phyloP scores from a whole-genome alignment of 1,140 invertebrate species.

The Lucilia sericata region DNA sequence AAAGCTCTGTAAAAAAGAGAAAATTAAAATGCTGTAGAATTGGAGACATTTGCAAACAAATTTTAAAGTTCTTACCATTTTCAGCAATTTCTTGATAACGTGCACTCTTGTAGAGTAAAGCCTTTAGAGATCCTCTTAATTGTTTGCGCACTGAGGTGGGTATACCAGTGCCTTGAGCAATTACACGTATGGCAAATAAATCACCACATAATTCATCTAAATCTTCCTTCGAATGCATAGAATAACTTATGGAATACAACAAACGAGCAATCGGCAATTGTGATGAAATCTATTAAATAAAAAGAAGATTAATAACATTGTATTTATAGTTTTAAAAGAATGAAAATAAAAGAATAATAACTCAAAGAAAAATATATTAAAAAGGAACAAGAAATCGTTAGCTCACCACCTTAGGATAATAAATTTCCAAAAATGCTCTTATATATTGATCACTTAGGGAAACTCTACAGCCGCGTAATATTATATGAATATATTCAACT shows the following conservation, averaged over 20 bases:
- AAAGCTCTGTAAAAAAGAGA: conserved; percentile 50
- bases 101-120: conserved; percentile 60
- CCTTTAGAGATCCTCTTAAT: conserved; percentile 60
- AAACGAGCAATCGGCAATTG: conserved; percentile 63
- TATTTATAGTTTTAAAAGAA: not conserved
- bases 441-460: conserved; percentile 65
- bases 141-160: conserved; percentile 64
- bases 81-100: conserved; percentile 60
- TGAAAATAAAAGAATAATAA: no score
- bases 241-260: conserved; percentile 65
- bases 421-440: conserved; percentile 64
- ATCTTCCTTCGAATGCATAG: conserved; percentile 66
- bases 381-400: not conserved
- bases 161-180: conserved; percentile 64
- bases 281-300: conserved; percentile 36
- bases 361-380: no score
- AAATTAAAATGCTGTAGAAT: not conserved
- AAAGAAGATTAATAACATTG: not conserved
- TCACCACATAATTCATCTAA: conserved; percentile 66
- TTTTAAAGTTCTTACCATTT: conserved; percentile 50
- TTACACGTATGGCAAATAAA: conserved; percentile 65
- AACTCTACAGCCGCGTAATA: conserved; percentile 60
- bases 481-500: conserved; percentile 64
- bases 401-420: conserved; percentile 61
- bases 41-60: no score